phyloP scores from a whole-genome alignment of 2,888 invertebrate genomes.

The Oscheius sp. region DNA sequence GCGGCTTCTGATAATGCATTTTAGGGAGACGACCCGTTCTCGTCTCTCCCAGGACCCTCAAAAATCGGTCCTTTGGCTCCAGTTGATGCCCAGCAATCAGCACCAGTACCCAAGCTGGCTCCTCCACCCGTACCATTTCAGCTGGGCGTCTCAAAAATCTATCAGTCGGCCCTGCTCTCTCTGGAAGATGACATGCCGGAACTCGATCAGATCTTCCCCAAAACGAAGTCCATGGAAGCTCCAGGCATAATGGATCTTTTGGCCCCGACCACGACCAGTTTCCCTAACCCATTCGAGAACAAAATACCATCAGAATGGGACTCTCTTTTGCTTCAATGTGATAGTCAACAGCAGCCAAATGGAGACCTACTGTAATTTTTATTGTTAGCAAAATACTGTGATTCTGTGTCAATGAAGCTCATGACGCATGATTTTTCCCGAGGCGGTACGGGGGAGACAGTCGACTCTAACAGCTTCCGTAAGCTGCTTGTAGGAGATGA shows the following conservation, averaged over 20 bases:
- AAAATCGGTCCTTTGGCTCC: slow-evolving; percentile 22
- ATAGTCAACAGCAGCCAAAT: slow-evolving; percentile 24
- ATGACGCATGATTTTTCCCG: slow-evolving; percentile 53
- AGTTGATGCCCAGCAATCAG: background rate
- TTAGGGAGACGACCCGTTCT: slow-evolving; percentile 20
- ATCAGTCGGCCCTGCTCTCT: slow-evolving; percentile 18
- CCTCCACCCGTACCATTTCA: slow-evolving; percentile 8
- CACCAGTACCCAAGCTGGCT: background rate
- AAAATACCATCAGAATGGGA: slow-evolving; percentile 23
- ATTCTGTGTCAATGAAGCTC: slow-evolving; percentile 15
- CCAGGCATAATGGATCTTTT: slow-evolving; percentile 29
- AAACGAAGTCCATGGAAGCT: background rate
- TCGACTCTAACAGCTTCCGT: slow-evolving; percentile 44
- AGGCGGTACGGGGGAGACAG: slow-evolving; percentile 48
- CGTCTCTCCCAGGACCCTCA: background rate
- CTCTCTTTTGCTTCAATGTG: slow-evolving; percentile 27
- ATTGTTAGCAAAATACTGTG: background rate
- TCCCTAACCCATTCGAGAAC: slow-evolving; percentile 22
- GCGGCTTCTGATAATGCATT: background rate
- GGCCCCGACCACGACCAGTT: background rate
- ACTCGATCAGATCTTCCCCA: slow-evolving; percentile 26
- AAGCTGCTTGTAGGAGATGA: slow-evolving; percentile 57
- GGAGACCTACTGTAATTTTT: slow-evolving; percentile 19
- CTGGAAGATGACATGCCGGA: slow-evolving; percentile 29
- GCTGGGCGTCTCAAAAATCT: background rate